phyloP scores from a whole-genome alignment of 2,888 invertebrate species.

The Apoderus coryli region DNA sequence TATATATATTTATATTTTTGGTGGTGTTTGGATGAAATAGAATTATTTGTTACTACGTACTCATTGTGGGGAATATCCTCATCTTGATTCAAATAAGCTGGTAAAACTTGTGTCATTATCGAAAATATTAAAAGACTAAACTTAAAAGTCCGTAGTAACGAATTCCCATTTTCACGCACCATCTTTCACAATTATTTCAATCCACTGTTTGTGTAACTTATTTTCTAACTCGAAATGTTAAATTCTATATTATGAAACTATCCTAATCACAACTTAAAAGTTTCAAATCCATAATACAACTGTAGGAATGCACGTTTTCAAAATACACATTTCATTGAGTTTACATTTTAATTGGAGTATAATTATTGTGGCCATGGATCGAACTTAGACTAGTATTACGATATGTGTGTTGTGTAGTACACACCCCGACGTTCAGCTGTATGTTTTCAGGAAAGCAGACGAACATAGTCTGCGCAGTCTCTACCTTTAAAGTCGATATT shows the following conservation, averaged over 20 bases:
- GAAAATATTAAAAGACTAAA: constrained; percentile 17
- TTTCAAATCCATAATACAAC: too few relatives aligned
- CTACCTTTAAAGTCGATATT: constrained; percentile 22
- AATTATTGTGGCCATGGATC: constrained; percentile 19
- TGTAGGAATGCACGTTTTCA: too few relatives aligned
- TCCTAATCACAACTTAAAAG: too few relatives aligned
- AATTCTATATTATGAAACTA: too few relatives aligned
- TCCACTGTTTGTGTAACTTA: background rate
- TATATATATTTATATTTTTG: too few relatives aligned
- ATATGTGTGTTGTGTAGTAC: constrained; percentile 29
- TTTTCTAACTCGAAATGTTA: constrained; percentile 1
- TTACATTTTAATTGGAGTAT: constrained; percentile 21
- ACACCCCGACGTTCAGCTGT: constrained; percentile 28
- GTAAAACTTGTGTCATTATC: constrained; percentile 31
- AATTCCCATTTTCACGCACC: constrained; percentile 21
- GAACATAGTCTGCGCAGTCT: constrained; percentile 25
- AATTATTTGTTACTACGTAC: constrained; percentile 41
- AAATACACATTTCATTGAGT: too few relatives aligned
- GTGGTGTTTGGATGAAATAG: too few relatives aligned
- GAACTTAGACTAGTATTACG: too few relatives aligned
- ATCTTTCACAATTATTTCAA: constrained; percentile 19
- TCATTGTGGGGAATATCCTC: constrained; percentile 84
- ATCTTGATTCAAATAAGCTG: constrained; percentile 54
- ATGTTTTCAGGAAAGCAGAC: constrained; percentile 25
- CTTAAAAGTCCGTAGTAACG: constrained; percentile 13